Percentiles rank a stretch among this genome's conserved stretches.
phyloP scores from a whole-genome alignment of 2,113 vertebrate genomes.

The Amphiprion percula region DNA sequence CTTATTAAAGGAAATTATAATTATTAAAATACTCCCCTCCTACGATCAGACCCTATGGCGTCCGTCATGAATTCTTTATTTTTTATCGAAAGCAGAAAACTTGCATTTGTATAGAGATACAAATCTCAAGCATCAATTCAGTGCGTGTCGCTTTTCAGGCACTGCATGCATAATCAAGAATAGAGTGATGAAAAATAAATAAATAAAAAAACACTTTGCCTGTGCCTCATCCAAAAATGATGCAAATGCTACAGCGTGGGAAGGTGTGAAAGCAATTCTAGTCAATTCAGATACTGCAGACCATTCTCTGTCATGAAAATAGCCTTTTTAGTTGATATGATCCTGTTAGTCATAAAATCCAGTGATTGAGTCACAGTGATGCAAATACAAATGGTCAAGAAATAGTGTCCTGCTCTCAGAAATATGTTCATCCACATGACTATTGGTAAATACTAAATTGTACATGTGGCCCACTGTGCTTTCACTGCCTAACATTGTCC shows the following conservation, averaged over 20 bases:
- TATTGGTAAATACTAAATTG: conserved; percentile 4
- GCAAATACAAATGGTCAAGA: conserved; percentile 52
- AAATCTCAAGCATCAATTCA: conserved; percentile 43
- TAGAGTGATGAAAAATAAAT: conserved; percentile 27
- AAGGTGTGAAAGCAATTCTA: conserved; percentile 72
- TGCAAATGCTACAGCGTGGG: conserved; percentile 64
- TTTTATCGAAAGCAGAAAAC: neutral
- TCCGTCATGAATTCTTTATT: neutral
- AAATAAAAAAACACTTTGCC: conserved; percentile 39
- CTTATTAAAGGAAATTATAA: neutral
- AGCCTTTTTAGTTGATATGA: conserved; percentile 56
- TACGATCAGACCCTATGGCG: conserved; percentile 4
- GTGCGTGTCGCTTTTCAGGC: conserved; percentile 29
- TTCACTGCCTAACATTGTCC: neutral
- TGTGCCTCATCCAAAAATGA: conserved; percentile 59
- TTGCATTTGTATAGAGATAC: conserved; percentile 2
- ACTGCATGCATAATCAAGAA: conserved; percentile 51
- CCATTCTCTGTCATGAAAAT: conserved; percentile 55
- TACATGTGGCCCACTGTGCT: neutral
- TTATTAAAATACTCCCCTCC: neutral
- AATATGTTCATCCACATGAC: conserved; percentile 25
- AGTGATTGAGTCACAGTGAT: conserved; percentile 28
- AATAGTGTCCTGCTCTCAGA: conserved; percentile 15
- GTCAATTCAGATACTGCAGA: conserved; percentile 55
- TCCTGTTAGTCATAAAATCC: conserved; percentile 52